These are phyloP conservation scores for Prochilodus magdalenae DNA, from an alignment of 2,113 vertebrate genomes.

Conservation along the genomic window DNA sequence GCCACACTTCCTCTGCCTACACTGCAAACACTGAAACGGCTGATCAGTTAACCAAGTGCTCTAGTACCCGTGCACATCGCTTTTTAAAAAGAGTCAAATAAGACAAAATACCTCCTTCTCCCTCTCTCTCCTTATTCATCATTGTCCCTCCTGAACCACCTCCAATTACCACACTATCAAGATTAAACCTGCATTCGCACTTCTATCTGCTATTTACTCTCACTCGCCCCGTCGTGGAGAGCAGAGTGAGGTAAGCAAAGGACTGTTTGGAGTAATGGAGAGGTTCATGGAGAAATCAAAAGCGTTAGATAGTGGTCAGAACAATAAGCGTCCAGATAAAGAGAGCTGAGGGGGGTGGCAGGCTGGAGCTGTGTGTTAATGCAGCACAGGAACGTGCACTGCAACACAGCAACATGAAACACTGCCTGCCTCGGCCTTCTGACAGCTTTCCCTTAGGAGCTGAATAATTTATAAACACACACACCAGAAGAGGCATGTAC, in stretches of 20 bases:
- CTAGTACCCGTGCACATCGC: too few relatives aligned
- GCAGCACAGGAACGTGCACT: constrained; percentile 55
- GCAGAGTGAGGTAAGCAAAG: neutral
- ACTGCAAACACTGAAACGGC: too few relatives aligned
- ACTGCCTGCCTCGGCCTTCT: constrained; percentile 60
- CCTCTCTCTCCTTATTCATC: neutral
- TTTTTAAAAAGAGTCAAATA: neutral
- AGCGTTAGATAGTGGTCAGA: constrained; percentile 11
- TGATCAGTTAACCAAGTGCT: neutral
- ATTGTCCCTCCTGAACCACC: neutral
- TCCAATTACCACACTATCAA: neutral
- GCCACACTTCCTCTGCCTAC: too few relatives aligned
- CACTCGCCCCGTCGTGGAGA: neutral
- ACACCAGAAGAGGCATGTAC: neutral
- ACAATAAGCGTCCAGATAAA: neutral
- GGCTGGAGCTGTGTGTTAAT: constrained; percentile 39
- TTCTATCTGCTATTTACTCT: neutral
- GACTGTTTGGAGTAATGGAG: neutral
- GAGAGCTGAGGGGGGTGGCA: neutral
- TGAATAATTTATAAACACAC: constrained; percentile 56
- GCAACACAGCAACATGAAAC: constrained; percentile 59
- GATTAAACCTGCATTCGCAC: neutral
- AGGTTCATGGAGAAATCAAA: neutral
- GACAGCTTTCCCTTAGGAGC: constrained; percentile 42
- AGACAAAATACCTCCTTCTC: neutral